Evolutionary conservation across 2,888 invertebrate species (phyloP), one percentile per base, ranked within the genome.

Genomic region (Calephelis perditalis): DNA sequence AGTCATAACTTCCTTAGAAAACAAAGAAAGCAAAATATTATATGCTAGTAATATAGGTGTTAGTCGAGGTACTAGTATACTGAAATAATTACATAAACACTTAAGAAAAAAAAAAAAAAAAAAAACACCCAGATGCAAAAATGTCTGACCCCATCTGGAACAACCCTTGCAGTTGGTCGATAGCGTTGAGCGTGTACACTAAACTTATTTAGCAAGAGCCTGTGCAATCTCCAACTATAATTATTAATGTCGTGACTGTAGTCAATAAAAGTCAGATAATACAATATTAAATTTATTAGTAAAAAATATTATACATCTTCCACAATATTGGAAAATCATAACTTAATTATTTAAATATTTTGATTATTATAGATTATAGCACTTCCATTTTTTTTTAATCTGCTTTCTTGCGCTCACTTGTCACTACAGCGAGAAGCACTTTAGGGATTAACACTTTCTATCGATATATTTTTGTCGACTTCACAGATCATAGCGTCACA

Each of bases 261-360:
- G 8, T 45, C 36, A 59, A 59, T 59, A 59, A 59, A 59, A 59
- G 45, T 46, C 73, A 57, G 58, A 64, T 40, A 40, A 58, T 89
- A 89, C 84, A 89, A 88, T 90, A 90, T 89, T 90, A 90, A 90
- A 90, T 90, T 90, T 90, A 90, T 90, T 90, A 90, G 90, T 90
- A 90, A 89, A 90, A 89, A 90, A 90, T 90, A 90, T 90, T 86
- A 90, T 90, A 89, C 90, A 89, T 90, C 89, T 88, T 89, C 90
- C 90, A 88, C 87, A 89, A 88, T 88, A 87, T 87, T 86, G 90
- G 88, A 88, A 87, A 90, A 88, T 87, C 79, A 85, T 88, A 88
- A 89, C 88, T 89, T 88, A 89, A 87, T 84, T 85, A 81, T 78
- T 85, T 86, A 84, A 85, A 85, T 84, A 89, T 86, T 15, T 87